A percentile compares a stretch with the other conserved stretches of the same genome.
phyloP scores from a whole-genome alignment of 2,888 invertebrate species.

The Eustalomyia histrio region DNA sequence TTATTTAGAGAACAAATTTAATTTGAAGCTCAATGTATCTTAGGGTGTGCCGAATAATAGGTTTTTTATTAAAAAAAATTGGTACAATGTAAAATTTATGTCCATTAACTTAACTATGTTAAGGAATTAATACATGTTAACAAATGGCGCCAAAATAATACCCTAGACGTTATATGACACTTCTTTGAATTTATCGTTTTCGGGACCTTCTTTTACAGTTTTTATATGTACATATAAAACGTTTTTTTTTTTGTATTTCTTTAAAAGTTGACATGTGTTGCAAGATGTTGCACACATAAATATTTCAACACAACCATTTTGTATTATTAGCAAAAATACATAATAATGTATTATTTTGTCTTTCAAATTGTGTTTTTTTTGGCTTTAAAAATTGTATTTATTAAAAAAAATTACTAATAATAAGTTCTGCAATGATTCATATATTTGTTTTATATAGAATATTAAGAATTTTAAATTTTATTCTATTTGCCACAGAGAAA shows the following conservation, averaged over 20 bases:
- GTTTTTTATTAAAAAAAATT: too few relatives aligned
- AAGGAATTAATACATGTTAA: too few relatives aligned
- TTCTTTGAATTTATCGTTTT: too few relatives aligned
- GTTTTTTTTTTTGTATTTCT: neutral
- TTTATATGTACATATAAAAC: neutral
- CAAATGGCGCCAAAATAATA: too few relatives aligned
- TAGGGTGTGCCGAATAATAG: too few relatives aligned
- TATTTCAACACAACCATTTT: conserved; percentile 29
- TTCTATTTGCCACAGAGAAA: neutral
- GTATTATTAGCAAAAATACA: neutral
- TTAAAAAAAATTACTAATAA: neutral
- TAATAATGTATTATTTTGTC: neutral
- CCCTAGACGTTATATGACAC: too few relatives aligned
- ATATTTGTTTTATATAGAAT: neutral
- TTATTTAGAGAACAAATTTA: neutral
- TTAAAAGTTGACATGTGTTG: conserved; percentile 30
- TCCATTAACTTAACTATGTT: too few relatives aligned
- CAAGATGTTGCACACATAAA: conserved; percentile 28
- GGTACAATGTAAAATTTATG: too few relatives aligned
- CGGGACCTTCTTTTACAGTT: neutral
- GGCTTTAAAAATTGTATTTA: neutral
- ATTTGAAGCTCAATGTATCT: neutral
- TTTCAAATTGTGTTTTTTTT: neutral
- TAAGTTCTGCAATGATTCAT: neutral
- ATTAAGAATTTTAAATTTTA: neutral